Conservation (phyloP, 2,113 vertebrate species). For the Hemiprocne comata region DNA sequence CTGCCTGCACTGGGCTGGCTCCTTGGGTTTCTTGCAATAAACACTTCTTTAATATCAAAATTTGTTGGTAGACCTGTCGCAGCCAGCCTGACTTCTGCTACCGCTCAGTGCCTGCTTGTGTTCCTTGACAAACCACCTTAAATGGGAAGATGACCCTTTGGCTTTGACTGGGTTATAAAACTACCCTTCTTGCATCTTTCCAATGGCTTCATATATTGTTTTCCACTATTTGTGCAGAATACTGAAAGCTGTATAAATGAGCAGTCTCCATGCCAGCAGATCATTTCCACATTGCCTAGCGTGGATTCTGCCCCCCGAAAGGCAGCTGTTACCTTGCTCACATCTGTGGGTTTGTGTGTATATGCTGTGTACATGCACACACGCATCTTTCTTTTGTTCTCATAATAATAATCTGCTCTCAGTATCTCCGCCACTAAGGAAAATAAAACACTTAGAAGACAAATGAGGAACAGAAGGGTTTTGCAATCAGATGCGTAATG, state of each 20-base stretch:
- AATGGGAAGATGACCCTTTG: background rate
- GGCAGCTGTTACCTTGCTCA: background rate
- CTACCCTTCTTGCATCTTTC: background rate
- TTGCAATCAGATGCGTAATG: background rate
- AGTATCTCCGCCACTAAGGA: background rate
- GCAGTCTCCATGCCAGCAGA: background rate
- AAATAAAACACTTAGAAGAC: background rate
- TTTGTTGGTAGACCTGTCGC: background rate
- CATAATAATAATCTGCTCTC: background rate
- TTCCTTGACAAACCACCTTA: background rate
- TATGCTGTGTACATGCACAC: background rate
- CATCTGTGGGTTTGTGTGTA: background rate
- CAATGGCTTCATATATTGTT: background rate
- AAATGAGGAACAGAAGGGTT: slow-evolving; percentile 2
- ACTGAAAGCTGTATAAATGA: background rate
- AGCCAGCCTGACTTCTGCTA: background rate
- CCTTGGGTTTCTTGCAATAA: background rate
- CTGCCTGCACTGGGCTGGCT: background rate
- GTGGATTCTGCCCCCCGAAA: background rate
- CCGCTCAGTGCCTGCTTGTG: rapidly evolving
- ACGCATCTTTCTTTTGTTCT: background rate
- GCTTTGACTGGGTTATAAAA: background rate
- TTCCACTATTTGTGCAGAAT: background rate
- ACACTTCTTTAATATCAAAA: background rate
- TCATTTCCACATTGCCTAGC: background rate